Conservation (phyloP, 2,888 invertebrate species). For the Cylloceria caligata region DNA sequence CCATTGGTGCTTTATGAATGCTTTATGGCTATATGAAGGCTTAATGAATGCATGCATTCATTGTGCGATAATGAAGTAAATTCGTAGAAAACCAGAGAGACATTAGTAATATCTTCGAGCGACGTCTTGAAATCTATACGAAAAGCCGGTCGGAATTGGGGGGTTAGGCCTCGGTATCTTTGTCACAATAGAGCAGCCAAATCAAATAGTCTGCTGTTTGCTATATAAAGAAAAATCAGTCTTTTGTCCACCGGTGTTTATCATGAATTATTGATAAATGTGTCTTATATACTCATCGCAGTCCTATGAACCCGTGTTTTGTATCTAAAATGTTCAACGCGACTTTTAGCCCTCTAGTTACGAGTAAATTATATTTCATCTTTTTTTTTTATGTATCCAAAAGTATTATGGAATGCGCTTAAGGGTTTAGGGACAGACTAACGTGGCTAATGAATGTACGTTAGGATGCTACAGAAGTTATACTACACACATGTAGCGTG, state of each 20-base stretch:
- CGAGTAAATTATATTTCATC: conserved; percentile 10
- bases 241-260: background rate
- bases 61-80: background rate
- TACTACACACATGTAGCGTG: background rate
- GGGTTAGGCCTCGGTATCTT: background rate
- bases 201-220: conserved; percentile 28
- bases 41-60: conserved; percentile 23
- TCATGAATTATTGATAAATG: conserved; percentile 34
- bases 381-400: background rate
- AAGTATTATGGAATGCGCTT: conserved; percentile 41
- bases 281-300: background rate
- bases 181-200: background rate
- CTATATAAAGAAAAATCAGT: background rate
- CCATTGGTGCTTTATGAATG: background rate
- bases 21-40: too few species aligned
- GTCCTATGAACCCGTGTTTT: conserved; percentile 28
- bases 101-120: background rate
- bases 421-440: background rate
- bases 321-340: conserved; percentile 14
- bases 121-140: background rate
- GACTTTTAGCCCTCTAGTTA: conserved; percentile 25
- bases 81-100: conserved; percentile 2
- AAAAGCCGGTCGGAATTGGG: background rate
- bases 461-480: background rate
- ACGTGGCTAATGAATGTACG: conserved; percentile 4